phyloP scores from a whole-genome alignment of 2,888 invertebrate species.

The Oligia fasciuncula region DNA sequence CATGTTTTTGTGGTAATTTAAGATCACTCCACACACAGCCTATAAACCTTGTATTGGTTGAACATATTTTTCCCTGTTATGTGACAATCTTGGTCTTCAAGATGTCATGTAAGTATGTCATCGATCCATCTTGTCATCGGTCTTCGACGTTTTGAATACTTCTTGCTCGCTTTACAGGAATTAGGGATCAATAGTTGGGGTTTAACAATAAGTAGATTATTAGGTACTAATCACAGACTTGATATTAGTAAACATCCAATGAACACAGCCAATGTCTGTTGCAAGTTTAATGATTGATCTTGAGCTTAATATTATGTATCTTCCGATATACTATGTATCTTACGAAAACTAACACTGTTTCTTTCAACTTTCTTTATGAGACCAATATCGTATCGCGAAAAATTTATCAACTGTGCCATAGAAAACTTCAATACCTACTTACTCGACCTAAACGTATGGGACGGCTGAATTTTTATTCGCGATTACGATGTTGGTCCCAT shows the following conservation, averaged over 20 bases:
- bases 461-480: no score
- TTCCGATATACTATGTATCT: not conserved
- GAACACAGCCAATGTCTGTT: not conserved
- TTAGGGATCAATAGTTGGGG: no score
- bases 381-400: no score
- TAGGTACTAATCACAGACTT: not conserved
- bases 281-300: slow-evolving; percentile 6
- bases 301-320: not conserved
- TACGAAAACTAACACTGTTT: no score
- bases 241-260: not conserved
- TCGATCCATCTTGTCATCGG: not conserved
- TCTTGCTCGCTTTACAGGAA: not conserved
- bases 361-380: not conserved
- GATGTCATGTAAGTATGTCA: not conserved
- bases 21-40: not conserved
- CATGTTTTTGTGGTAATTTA: not conserved
- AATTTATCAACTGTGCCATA: no score
- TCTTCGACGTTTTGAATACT: not conserved
- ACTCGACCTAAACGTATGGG: no score
- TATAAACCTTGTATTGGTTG: no score
- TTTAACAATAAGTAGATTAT: not conserved
- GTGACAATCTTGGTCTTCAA: not conserved
- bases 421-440: no score
- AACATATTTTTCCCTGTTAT: not conserved
- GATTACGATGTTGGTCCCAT: no score